These are phyloP conservation scores for Bellardia bayeri DNA, from an alignment of 2,888 invertebrate species.

Conservation along the genomic window DNA sequence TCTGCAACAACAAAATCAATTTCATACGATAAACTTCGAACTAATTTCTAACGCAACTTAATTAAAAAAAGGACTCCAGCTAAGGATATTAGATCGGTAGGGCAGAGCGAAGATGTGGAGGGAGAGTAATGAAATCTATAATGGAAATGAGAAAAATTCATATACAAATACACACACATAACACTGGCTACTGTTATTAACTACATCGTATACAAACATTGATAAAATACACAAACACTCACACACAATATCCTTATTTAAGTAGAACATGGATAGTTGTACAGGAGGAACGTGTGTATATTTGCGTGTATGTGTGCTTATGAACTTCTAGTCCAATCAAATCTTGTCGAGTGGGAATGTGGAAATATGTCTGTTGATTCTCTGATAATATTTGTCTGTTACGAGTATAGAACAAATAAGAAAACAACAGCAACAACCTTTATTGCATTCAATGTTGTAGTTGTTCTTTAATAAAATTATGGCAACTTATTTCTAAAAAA, in stretches of 20 bases:
- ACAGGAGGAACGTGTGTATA: no score
- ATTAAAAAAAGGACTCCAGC: constrained; percentile 61
- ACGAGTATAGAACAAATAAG: neutral
- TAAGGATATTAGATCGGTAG: constrained; percentile 14
- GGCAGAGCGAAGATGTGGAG: neutral
- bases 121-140: neutral
- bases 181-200: neutral
- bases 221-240: neutral
- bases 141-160: constrained; percentile 17
- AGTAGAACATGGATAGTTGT: neutral
- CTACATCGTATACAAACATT: neutral
- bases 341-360: neutral
- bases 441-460: constrained; percentile 7
- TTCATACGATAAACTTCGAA: constrained; percentile 60
- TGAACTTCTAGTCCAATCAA: neutral
- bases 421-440: neutral
- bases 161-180: neutral
- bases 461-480: constrained; percentile 43
- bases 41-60: constrained; percentile 67
- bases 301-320: no score
- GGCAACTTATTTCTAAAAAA: constrained; percentile 25
- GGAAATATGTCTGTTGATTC: constrained; percentile 36
- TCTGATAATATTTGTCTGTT: constrained; percentile 19
- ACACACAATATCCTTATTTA: neutral
- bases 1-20: constrained; percentile 54